phyloP scores from a whole-genome alignment of 2,113 vertebrate genomes.

The Chlamydotis undulata region DNA sequence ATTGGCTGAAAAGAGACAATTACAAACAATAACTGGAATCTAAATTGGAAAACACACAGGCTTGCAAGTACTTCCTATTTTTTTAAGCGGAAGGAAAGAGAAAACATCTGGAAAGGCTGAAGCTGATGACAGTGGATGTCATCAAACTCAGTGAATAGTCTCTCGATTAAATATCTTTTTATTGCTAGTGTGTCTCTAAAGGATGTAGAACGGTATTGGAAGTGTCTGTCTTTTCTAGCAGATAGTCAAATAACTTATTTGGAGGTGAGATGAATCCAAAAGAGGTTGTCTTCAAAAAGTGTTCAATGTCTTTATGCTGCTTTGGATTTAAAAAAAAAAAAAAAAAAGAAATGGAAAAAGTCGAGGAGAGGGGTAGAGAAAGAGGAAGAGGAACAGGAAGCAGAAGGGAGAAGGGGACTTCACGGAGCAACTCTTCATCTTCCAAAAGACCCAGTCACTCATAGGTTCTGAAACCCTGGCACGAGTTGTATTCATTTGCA shows the following conservation, averaged over 20 bases:
- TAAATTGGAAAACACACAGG: neutral
- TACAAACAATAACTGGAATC: neutral
- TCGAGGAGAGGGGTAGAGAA: neutral
- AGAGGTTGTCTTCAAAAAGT: neutral
- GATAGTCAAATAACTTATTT: neutral
- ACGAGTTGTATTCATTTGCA: neutral
- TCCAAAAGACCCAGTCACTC: neutral
- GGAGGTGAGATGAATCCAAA: neutral
- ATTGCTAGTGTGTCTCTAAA: neutral
- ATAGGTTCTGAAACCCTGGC: neutral
- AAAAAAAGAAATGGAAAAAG: neutral
- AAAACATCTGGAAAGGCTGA: neutral
- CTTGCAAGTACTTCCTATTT: neutral
- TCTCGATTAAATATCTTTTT: neutral
- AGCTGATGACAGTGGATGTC: neutral
- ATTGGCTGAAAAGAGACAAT: neutral
- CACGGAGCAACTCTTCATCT: neutral
- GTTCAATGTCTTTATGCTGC: neutral
- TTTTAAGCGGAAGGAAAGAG: neutral
- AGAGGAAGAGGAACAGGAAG: neutral
- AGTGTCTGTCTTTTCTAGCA: neutral
- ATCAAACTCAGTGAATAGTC: neutral
- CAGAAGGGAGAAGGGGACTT: neutral
- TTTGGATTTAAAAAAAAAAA: neutral
- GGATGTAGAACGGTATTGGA: neutral